A percentile compares a stretch with the other conserved stretches of the same genome.
These are phyloP conservation scores for Noctua janthina DNA, from an alignment of 2,888 invertebrate genomes.

Conservation along the genomic window DNA sequence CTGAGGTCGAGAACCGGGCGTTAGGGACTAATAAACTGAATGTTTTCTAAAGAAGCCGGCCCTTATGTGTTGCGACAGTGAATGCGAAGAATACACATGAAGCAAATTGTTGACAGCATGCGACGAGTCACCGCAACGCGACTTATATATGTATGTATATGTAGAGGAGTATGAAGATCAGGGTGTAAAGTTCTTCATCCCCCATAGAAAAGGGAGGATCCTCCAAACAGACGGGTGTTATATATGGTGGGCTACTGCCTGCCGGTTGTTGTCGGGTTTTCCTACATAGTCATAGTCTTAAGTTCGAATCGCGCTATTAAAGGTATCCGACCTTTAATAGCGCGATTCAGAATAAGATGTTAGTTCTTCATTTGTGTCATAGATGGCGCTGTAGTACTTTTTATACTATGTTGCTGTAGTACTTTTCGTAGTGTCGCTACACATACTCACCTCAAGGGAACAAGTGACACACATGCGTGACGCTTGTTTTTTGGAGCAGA, in stretches of 20 bases:
- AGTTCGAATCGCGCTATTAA: no score
- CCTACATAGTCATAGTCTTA: not conserved
- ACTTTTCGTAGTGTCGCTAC: not conserved
- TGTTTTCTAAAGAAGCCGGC: not conserved
- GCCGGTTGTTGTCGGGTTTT: not conserved
- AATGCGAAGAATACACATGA: not conserved
- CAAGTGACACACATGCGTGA: not conserved
- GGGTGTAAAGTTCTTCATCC: not conserved
- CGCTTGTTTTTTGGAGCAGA: no score
- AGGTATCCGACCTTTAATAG: no score
- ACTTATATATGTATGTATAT: no score
- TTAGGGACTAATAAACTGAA: conserved; percentile 54
- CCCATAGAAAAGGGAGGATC: not conserved
- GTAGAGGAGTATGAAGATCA: not conserved
- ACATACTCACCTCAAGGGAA: not conserved
- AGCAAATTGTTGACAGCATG: not conserved
- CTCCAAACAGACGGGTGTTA: not conserved
- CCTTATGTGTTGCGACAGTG: not conserved
- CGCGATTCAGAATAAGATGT: not conserved
- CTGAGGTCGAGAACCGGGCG: no score
- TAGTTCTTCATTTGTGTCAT: not conserved
- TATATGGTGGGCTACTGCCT: not conserved
- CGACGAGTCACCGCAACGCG: not conserved
- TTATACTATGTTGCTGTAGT: not conserved
- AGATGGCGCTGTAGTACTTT: not conserved